Evolutionary conservation across 2,113 vertebrate species (phyloP).

Genomic region (Toxostoma redivivum): DNA sequence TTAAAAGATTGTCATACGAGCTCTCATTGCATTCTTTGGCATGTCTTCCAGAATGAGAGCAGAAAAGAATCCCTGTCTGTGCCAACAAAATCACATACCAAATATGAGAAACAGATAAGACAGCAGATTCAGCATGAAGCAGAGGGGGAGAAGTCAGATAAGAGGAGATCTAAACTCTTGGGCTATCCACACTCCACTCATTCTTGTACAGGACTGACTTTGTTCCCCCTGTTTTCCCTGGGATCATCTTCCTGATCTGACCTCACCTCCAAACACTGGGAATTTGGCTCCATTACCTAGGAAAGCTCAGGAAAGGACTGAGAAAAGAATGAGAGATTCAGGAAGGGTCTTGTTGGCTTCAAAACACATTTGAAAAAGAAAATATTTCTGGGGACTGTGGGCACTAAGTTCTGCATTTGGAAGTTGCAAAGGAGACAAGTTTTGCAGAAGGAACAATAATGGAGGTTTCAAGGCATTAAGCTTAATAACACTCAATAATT

Average conservation of each 20-base stretch:
- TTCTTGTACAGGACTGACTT: background rate
- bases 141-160: conserved; percentile 1
- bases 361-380: background rate
- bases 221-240: background rate
- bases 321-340: background rate
- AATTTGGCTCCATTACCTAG: background rate
- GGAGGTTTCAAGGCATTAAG: background rate
- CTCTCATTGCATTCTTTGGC: conserved; percentile 9
- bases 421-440: background rate
- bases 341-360: background rate
- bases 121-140: background rate
- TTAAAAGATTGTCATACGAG: conserved; percentile 20
- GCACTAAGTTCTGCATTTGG: background rate
- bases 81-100: conserved; percentile 44
- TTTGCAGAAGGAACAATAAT: background rate
- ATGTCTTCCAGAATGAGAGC: conserved; percentile 14
- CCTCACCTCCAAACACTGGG: background rate
- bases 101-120: conserved; percentile 54
- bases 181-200: background rate
- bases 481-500: background rate
- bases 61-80: background rate
- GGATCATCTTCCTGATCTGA: background rate
- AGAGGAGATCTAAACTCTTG: background rate
- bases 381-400: background rate
- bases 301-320: background rate